Evolutionary conservation across 2,797 vertebrate genomes (phyloP), one percentile per base, ranked within the genome.

Genomic region (Margarornis squamiger): DNA sequence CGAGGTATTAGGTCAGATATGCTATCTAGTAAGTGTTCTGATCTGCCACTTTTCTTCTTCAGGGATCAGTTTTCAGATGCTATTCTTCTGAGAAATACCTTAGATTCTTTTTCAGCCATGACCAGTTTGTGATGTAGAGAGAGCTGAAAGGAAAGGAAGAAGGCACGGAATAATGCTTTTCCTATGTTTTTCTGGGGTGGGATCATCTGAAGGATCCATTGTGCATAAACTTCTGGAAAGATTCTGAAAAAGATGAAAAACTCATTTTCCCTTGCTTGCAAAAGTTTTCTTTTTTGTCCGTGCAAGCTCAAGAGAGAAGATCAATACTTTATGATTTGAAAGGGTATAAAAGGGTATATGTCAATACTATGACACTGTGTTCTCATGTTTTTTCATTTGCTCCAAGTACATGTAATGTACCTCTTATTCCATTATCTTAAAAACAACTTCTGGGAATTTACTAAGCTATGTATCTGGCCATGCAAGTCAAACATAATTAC

Each of bases 341-440:
- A 96, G 27, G 29, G 5, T 80, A 20, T 36, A 46, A 63, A 87
- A 87, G 24, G n/a, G 8, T 59, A 14, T 54, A 21, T 67, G 55
- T 92, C 93, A 95, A 79, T 95, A 85, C 39, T 54, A 30, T 86
- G 43, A 65, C 15, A 76, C 12, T 12, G 30, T 57, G 59, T 89
- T 91, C 59, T 94, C 61, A 71, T 84, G 27, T 36, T 97, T 97
- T 91, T 93, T 71, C 54, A 94, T 92, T 96, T 95, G 3, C 36
- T 72, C 38, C 61, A 86, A 92, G 48, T 55, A 68, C 34, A 24
- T 78, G 34, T 27, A 88, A 43, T 72, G 36, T 54, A 45, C 17
- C 29, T 61, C 61, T 83, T 89, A 57, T 30, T 83, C 58, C 14
- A 63, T 39, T 61, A 78, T 38, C 46, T 84, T 84, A n/a, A 39